Conservation (phyloP, 64 coral and sea anemone species). For the Porites lutea region DNA sequence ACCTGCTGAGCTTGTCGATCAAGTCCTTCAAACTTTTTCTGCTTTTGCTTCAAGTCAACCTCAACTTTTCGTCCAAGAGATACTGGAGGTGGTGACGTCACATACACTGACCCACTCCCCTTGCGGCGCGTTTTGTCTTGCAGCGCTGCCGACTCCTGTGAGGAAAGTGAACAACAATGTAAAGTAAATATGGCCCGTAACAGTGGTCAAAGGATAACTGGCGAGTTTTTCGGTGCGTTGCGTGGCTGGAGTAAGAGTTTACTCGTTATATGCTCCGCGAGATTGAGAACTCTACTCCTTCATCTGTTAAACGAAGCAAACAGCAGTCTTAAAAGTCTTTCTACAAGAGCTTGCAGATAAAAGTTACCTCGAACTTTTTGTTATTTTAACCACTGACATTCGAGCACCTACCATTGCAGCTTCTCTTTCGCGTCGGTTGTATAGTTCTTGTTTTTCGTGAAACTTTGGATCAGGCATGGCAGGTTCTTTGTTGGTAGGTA, state of each 20-base stretch:
- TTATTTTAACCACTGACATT: too few relatives aligned
- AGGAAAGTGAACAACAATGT: not conserved
- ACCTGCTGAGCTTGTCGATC: slow-evolving; percentile 62
- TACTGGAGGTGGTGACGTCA: slow-evolving; percentile 23
- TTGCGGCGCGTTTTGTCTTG: not conserved
- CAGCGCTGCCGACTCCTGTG: not conserved
- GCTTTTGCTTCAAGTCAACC: slow-evolving; percentile 67
- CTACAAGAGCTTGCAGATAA: too few relatives aligned
- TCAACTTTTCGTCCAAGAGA: slow-evolving; percentile 25
- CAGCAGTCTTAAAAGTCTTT: too few relatives aligned
- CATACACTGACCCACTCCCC: not conserved
- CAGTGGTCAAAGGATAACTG: too few relatives aligned
- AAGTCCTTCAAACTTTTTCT: slow-evolving; percentile 68
- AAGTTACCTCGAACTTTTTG: too few relatives aligned
- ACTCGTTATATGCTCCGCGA: too few relatives aligned
- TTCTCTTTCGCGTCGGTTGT: not conserved
- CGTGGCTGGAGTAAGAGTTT: too few relatives aligned
- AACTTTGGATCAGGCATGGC: slow-evolving; percentile 6
- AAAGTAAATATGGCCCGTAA: not conserved
- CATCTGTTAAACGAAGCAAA: too few relatives aligned
- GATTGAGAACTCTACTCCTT: too few relatives aligned
- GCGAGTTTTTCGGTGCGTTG: too few relatives aligned
- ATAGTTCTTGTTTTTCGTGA: slow-evolving; percentile 31
- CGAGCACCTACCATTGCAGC: not conserved
- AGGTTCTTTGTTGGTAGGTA: not conserved